phyloP scores from a whole-genome alignment of 2,797 vertebrate genomes.

The Phaenicophaeus curvirostris region DNA sequence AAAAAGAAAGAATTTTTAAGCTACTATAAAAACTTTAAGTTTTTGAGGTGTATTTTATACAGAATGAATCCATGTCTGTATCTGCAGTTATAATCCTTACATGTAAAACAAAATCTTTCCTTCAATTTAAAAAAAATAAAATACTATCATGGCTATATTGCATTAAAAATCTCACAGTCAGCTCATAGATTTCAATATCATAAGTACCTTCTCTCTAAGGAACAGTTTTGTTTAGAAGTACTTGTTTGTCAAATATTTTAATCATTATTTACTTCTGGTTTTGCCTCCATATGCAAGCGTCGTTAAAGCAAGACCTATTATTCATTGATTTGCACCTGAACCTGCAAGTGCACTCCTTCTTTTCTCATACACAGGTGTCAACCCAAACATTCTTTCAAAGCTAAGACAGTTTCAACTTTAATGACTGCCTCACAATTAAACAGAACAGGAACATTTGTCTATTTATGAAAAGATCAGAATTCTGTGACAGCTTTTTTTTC shows the following conservation, averaged over 20 bases:
- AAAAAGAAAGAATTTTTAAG: neutral
- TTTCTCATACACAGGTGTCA: neutral
- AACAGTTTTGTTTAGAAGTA: neutral
- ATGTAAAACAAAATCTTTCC: neutral
- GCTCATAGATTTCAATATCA: neutral
- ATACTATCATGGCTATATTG: neutral
- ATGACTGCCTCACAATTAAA: neutral
- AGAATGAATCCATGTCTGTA: neutral
- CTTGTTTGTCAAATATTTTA: neutral
- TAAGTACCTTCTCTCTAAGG: neutral
- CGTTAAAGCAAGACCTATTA: neutral
- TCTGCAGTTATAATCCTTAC: neutral
- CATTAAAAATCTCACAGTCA: neutral
- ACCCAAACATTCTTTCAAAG: neutral
- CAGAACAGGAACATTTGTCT: neutral
- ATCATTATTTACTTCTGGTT: neutral
- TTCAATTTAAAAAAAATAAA: neutral
- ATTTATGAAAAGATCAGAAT: neutral
- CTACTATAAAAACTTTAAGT: neutral
- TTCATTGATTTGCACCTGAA: neutral
- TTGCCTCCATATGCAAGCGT: neutral
- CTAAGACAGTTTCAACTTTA: neutral
- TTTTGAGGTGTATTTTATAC: neutral
- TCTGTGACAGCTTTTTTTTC: neutral
- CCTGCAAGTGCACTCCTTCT: neutral